Base-by-base conservation (phyloP, 2,888 invertebrate species). In the Colostygia pectinataria region DNA sequence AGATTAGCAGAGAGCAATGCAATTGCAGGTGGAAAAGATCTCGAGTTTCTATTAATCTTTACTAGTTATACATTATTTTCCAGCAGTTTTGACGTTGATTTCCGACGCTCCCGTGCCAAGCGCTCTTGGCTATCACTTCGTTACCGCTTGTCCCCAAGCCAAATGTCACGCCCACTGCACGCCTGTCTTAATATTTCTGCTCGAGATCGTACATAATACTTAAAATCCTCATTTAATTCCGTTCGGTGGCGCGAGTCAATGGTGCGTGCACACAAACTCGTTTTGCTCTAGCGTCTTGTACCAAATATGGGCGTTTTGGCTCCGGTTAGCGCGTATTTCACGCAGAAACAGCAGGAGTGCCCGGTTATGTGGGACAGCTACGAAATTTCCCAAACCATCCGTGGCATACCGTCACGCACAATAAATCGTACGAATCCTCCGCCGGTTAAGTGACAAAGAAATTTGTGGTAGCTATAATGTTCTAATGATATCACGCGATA, bases 401-500 rank as follows among this genome's bases (percentile, higher is more conserved):
- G 67, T 57, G 57, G 61, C 62, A 61, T 65, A 63, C 62, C 71
- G 74, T 77, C 71, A 77, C 74, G 80, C 74, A 71, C 73, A 67
- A 75, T 76, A 78, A 76, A 74, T 63, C 71, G 63, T 63, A 68
- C 76, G 67, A 74, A 74, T 70, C 69, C 70, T 70, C 68, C 63
- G 68, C 66, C 71, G 66, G 73, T 71, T 76, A 74, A 80, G 79
- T 80, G 83, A 82, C 82, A 80, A 80, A 79, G 77, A 77, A 77
- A 80, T 79, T 80, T 77, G 78, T 81, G 74, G 74, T 66, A 74
- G 74, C 75, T 67, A 74, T 77, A 79, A 77, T 74, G 71, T 66
- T 77, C 68, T 82, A 78, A 77, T 80, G 77, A 75, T 77, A 76
- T 77, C 80, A 79, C 80, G 80, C 81, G 77, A 81, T 74, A 65